These are phyloP conservation scores for Tachysurus vachellii DNA, from an alignment of 2,113 vertebrate species.

Conservation along the genomic window DNA sequence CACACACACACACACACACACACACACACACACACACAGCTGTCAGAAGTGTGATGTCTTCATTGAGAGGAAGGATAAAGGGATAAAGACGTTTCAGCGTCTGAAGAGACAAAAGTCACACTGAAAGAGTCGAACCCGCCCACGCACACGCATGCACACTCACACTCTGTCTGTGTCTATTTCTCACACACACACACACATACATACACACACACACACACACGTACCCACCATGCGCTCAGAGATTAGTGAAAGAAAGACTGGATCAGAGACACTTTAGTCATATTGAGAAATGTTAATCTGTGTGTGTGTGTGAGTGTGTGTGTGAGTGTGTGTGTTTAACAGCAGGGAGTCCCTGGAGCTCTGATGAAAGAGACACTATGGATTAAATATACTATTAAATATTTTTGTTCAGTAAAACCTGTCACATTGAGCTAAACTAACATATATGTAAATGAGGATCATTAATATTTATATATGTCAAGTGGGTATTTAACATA, in stretches of 20 bases:
- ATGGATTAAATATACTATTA: slow-evolving; percentile 27
- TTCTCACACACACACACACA: background rate
- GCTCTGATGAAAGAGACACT: background rate
- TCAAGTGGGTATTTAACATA: slow-evolving; percentile 20
- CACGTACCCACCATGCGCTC: background rate
- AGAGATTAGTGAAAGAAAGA: slow-evolving; percentile 8
- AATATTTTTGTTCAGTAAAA: slow-evolving; percentile 41
- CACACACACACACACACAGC: slow-evolving; percentile 32
- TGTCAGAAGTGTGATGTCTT: slow-evolving; percentile 57
- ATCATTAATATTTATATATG: slow-evolving; percentile 61
- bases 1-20: slow-evolving; percentile 27
- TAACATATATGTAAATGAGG: slow-evolving; percentile 57
- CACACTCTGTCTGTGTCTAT: background rate
- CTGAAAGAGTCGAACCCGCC: slow-evolving; percentile 50
- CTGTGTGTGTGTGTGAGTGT: slow-evolving; percentile 30
- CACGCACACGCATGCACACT: slow-evolving; percentile 18
- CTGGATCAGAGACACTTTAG: slow-evolving; percentile 27
- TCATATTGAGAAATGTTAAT: slow-evolving; percentile 27
- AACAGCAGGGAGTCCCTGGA: slow-evolving; percentile 10
- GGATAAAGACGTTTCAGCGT: slow-evolving; percentile 43
- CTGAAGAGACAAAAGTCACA: slow-evolving; percentile 54
- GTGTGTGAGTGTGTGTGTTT: slow-evolving; percentile 4
- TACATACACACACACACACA: background rate
- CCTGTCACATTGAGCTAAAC: slow-evolving; percentile 17
- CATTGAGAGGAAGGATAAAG: slow-evolving; percentile 51